Conservation (phyloP, 2,113 vertebrate species). For the Crotophaga sulcirostris region DNA sequence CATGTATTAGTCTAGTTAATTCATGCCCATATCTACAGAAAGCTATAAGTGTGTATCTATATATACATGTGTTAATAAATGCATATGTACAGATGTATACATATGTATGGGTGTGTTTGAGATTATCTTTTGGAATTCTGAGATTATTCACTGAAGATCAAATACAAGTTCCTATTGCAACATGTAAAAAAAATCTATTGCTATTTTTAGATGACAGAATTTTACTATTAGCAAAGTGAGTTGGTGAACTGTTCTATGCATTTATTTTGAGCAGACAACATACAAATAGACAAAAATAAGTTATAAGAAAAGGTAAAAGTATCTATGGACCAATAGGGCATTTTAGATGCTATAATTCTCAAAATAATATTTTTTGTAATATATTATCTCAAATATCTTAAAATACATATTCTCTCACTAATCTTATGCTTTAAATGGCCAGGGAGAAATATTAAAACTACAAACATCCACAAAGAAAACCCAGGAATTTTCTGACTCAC, state of each 20-base stretch:
- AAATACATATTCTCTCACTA: background rate
- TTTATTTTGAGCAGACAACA: background rate
- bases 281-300: background rate
- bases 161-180: background rate
- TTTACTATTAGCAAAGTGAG: background rate
- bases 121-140: background rate
- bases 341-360: background rate
- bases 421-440: background rate
- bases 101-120: background rate
- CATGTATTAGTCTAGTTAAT: background rate
- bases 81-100: background rate
- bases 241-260: background rate
- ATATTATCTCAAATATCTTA: background rate
- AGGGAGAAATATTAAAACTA: background rate
- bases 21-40: background rate
- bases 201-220: background rate
- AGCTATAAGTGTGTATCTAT: background rate
- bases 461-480: background rate
- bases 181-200: background rate
- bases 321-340: background rate
- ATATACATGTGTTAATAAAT: background rate
- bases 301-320: background rate
- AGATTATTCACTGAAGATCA: background rate
- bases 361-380: background rate
- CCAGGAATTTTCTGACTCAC: background rate